Conservation (phyloP, 2,113 vertebrate genomes). For the Indicator indicator region DNA sequence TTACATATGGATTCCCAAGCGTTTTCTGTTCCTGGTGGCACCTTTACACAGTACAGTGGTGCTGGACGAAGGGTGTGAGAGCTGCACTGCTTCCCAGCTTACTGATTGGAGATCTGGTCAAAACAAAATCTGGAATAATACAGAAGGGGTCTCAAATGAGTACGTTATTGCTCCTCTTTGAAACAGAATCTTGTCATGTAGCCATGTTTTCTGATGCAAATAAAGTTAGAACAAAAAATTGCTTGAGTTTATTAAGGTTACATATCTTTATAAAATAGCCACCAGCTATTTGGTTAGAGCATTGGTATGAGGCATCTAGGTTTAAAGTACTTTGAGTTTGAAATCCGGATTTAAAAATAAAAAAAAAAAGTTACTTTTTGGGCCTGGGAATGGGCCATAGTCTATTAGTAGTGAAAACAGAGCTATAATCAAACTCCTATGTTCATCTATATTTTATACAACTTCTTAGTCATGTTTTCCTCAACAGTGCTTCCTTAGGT, state of each 20-base stretch:
- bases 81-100: accelerated
- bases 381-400: not conserved
- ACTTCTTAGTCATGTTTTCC: not conserved
- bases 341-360: not conserved
- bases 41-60: not conserved
- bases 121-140: not conserved
- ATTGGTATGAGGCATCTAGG: not conserved
- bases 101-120: not conserved
- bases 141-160: not conserved
- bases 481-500: not conserved
- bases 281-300: not conserved
- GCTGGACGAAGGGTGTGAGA: not conserved
- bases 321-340: not conserved
- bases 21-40: not conserved
- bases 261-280: not conserved
- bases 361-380: not conserved
- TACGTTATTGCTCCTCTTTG: not conserved
- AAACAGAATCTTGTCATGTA: not conserved
- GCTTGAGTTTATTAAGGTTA: not conserved
- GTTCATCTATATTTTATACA: not conserved
- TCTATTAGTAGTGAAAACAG: not conserved
- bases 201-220: not conserved
- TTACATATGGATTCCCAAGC: not conserved
- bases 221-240: not conserved
- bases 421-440: not conserved